Conservation (phyloP, 2,797 vertebrate species). For the Cyclura pinguis region DNA sequence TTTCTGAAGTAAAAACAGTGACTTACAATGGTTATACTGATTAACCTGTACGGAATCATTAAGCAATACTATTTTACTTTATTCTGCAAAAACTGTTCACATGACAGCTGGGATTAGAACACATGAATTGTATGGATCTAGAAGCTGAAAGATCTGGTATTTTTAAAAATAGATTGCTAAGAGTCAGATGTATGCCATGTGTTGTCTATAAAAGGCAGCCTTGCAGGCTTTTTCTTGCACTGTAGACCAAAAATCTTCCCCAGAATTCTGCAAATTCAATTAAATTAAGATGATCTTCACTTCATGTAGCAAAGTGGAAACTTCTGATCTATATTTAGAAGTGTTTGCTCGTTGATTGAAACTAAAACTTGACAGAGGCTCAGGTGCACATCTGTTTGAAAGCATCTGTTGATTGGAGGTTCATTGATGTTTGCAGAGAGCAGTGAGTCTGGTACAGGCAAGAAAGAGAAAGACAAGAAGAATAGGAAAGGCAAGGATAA, state of each 20-base stretch:
- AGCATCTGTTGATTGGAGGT: background rate
- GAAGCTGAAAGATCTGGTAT: background rate
- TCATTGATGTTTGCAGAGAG: slow-evolving; percentile 82
- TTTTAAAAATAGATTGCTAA: background rate
- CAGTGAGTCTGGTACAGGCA: slow-evolving; percentile 89
- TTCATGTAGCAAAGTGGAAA: background rate
- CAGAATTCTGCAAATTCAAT: background rate
- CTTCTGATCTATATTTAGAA: background rate
- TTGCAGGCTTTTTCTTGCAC: background rate
- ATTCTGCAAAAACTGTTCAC: background rate
- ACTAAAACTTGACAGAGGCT: background rate
- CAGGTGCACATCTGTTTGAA: background rate
- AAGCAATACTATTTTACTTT: background rate
- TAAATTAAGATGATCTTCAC: background rate
- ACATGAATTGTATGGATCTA: background rate
- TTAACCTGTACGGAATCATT: background rate
- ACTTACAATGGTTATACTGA: background rate
- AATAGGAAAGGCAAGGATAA: slow-evolving; percentile 96
- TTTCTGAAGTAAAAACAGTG: background rate
- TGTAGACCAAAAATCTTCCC: too few relatives aligned
- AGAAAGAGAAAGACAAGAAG: slow-evolving; percentile 98
- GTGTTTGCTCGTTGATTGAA: background rate
- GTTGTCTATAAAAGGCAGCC: background rate
- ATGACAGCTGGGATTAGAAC: background rate
- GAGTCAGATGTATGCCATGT: background rate